A percentile compares a stretch with the other conserved stretches of the same genome.
Evolutionary conservation across 2,797 vertebrate species (phyloP).

Genomic region (Neomorphus geoffroyi): DNA sequence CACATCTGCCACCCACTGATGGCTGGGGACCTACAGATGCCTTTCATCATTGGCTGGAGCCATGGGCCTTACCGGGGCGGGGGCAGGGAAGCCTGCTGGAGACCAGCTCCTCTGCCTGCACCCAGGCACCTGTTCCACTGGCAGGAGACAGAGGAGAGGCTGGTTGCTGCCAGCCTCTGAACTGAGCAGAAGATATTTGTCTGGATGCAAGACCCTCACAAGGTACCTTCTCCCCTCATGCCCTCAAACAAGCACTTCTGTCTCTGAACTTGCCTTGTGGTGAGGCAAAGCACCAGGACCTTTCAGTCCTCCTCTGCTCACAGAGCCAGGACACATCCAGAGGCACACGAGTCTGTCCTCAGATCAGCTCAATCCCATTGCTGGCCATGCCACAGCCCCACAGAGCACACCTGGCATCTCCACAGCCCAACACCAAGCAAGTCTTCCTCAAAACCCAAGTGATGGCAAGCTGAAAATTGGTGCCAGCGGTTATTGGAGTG

Average conservation of each 20-base stretch:
- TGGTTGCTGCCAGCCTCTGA: not conserved
- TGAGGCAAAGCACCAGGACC: no score
- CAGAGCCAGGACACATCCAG: not conserved
- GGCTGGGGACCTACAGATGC: not conserved
- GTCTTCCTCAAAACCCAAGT: not conserved
- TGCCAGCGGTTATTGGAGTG: not conserved
- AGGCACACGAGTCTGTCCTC: not conserved
- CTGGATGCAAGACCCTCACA: not conserved
- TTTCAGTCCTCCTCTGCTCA: not conserved
- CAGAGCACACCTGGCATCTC: fast-evolving
- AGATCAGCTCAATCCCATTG: not conserved
- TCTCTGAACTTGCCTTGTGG: no score
- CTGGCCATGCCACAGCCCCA: not conserved
- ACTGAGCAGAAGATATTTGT: not conserved
- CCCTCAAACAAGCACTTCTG: not conserved
- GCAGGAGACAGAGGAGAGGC: not conserved
- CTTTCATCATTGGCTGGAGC: not conserved
- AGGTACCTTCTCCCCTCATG: not conserved
- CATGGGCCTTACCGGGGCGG: not conserved
- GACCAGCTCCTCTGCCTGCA: not conserved
- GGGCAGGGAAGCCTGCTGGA: not conserved
- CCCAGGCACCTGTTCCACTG: not conserved
- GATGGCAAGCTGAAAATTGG: not conserved
- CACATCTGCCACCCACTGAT: not conserved
- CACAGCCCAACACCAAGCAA: not conserved